phyloP scores from a whole-genome alignment of 2,888 invertebrate species.

The Geotrupes spiniger region DNA sequence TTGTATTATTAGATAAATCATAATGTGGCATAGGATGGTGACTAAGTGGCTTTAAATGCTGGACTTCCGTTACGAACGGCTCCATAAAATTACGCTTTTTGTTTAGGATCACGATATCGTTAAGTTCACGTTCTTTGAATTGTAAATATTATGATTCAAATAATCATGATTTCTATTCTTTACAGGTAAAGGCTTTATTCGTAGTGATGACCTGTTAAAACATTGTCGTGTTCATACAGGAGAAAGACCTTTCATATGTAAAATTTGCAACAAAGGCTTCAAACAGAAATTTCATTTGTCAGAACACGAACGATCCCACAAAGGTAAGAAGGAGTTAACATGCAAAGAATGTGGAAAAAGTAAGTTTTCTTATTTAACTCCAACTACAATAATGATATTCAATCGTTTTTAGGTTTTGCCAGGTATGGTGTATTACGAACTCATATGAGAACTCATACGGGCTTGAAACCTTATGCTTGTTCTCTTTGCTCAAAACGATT shows the following conservation, averaged over 20 bases:
- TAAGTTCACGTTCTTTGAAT: too few species aligned
- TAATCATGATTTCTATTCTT: too few species aligned
- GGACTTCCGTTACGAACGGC: too few species aligned
- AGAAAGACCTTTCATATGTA: slow-evolving; percentile 33
- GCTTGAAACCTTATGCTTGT: slow-evolving; percentile 26
- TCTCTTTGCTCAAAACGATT: slow-evolving; percentile 27
- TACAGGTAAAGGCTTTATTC: slow-evolving; percentile 29
- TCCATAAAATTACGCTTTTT: too few species aligned
- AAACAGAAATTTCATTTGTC: slow-evolving; percentile 34
- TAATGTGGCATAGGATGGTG: too few species aligned
- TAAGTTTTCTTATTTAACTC: slow-evolving; percentile 8
- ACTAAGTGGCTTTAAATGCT: too few species aligned
- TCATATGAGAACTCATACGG: slow-evolving; percentile 30
- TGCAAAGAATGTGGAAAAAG: slow-evolving; percentile 31
- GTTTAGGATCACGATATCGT: too few species aligned
- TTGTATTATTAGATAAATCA: too few species aligned
- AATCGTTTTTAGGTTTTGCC: slow-evolving; percentile 21
- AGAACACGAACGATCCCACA: slow-evolving; percentile 33
- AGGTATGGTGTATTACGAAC: slow-evolving; percentile 29
- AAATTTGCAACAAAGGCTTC: slow-evolving; percentile 31
- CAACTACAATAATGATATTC: background rate
- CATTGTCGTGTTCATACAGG: slow-evolving; percentile 31
- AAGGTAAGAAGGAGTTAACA: slow-evolving; percentile 22
- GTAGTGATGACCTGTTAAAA: slow-evolving; percentile 30
- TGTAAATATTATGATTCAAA: too few species aligned